These are phyloP conservation scores for Zophobas atratus DNA, from an alignment of 1,140 invertebrate species.

Conservation along the genomic window DNA sequence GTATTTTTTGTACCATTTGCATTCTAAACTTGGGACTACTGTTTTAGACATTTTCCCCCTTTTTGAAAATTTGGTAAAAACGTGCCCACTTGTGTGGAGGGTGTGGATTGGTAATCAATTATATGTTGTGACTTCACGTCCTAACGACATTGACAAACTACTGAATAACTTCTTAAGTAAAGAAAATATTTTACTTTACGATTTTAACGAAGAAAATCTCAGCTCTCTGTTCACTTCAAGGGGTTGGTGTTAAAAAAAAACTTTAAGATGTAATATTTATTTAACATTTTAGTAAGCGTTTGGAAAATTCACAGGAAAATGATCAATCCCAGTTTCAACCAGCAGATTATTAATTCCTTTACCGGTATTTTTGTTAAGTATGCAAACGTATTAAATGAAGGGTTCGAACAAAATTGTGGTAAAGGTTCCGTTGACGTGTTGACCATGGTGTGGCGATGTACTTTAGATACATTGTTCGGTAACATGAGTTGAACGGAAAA, in stretches of 20 bases:
- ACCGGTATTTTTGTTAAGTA: background rate
- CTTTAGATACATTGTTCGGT: background rate
- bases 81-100: background rate
- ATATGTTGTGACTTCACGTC: background rate
- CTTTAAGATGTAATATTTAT: too few relatives aligned
- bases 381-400: background rate
- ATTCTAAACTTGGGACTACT: background rate
- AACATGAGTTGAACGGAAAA: background rate
- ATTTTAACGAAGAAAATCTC: background rate
- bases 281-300: too few relatives aligned
- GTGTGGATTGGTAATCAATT: background rate
- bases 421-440: background rate
- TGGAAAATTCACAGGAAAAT: background rate
- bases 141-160: background rate
- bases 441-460: background rate
- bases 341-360: background rate
- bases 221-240: background rate
- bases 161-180: background rate
- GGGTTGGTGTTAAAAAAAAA: too few relatives aligned
- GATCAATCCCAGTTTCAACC: background rate
- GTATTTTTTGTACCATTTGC: background rate
- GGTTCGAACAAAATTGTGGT: background rate
- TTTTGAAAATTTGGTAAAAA: background rate
- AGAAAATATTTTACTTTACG: background rate
- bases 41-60: background rate